phyloP scores from a whole-genome alignment of 2,888 invertebrate genomes.

The Meandrusa payeni region DNA sequence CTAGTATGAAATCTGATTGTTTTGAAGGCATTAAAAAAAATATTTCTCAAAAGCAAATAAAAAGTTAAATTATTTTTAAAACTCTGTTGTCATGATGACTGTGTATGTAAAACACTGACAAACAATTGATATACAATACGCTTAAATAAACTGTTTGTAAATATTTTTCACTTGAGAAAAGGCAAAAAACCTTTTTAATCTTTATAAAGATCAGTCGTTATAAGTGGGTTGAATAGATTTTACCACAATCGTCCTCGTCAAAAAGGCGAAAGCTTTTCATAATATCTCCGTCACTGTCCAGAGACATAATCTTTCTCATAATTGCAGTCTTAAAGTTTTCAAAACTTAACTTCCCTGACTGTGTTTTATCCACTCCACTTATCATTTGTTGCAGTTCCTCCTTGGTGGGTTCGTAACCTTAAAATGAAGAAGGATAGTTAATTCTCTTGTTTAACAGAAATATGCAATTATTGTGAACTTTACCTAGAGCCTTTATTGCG shows the following conservation, averaged over 20 bases:
- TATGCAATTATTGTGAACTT: constrained; percentile 3
- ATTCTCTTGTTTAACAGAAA: not conserved
- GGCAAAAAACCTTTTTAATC: no score
- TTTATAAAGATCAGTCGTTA: no score
- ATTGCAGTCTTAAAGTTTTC: constrained; percentile 72
- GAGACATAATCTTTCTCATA: constrained; percentile 69
- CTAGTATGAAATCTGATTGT: no score
- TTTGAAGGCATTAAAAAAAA: no score
- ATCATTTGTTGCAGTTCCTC: constrained; percentile 70
- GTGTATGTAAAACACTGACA: no score
- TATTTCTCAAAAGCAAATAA: no score
- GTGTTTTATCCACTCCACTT: constrained; percentile 62
- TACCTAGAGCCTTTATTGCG: constrained; percentile 71
- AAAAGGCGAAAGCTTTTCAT: constrained; percentile 75
- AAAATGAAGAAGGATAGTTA: constrained; percentile 9
- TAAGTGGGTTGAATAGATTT: no score
- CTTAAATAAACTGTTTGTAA: no score
- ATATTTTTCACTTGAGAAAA: no score
- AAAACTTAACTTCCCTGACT: constrained; percentile 63
- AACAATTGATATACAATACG: no score
- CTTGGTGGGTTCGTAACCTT: constrained; percentile 70
- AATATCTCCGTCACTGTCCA: constrained; percentile 65
- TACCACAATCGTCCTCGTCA: constrained; percentile 64
- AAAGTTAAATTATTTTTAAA: no score
- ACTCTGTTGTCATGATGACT: no score